Percentiles rank a stretch among this genome's conserved stretches.
These are phyloP conservation scores for Sebastes diaconus DNA, from an alignment of 2,797 vertebrate species.

Conservation along the genomic window DNA sequence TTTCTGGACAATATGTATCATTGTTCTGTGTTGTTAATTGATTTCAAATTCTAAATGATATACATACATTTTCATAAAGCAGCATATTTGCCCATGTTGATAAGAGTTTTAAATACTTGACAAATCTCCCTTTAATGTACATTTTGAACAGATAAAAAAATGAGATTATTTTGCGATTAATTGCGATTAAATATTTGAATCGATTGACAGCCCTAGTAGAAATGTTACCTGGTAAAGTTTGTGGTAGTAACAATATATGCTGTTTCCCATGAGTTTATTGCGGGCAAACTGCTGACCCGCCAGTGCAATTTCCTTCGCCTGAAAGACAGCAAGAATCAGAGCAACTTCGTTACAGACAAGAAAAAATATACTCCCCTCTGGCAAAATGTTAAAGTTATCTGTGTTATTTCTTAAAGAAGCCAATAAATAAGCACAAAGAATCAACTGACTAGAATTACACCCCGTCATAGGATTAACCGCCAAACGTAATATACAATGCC, in stretches of 20 bases:
- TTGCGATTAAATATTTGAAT: too few relatives aligned
- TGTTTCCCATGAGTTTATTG: slow-evolving; percentile 91
- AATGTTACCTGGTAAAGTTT: slow-evolving; percentile 92
- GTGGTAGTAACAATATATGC: slow-evolving; percentile 96
- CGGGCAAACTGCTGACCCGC: slow-evolving; percentile 93
- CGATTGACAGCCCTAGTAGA: neutral
- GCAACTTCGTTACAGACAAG: neutral
- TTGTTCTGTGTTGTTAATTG: too few relatives aligned
- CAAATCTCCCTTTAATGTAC: fast-evolving
- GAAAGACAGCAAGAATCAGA: slow-evolving; percentile 10
- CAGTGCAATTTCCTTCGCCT: slow-evolving; percentile 91
- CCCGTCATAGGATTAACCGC: neutral
- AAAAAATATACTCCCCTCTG: neutral
- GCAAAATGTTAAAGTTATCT: neutral
- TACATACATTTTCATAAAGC: too few relatives aligned
- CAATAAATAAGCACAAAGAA: neutral
- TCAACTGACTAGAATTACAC: neutral
- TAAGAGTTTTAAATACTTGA: too few relatives aligned
- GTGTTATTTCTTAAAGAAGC: neutral
- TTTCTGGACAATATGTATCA: too few relatives aligned
- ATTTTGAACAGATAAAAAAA: too few relatives aligned
- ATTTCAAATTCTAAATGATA: fast-evolving
- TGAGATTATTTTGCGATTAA: fast-evolving
- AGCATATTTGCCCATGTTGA: too few relatives aligned
- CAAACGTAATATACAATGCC: neutral